These are phyloP conservation scores for Littorina saxatilis DNA, from an alignment of 1,140 invertebrate genomes.

Conservation along the genomic window DNA sequence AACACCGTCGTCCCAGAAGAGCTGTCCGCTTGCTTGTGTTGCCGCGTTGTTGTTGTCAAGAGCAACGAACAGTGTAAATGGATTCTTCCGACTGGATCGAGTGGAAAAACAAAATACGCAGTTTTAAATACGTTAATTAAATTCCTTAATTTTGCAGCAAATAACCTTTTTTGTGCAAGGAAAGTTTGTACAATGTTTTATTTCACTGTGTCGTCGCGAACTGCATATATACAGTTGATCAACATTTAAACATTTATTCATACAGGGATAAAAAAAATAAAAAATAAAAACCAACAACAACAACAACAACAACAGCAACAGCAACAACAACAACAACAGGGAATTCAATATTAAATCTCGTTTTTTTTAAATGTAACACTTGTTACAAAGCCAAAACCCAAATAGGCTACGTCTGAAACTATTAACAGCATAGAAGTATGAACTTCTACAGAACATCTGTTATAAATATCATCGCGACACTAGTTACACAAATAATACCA, in stretches of 20 bases:
- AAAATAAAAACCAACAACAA: no score
- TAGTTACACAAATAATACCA: neutral
- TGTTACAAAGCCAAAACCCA: neutral
- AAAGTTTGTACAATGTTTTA: no score
- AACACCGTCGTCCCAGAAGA: slow-evolving; percentile 70
- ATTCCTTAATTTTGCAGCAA: no score
- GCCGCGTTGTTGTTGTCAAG: slow-evolving; percentile 44
- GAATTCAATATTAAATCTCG: neutral
- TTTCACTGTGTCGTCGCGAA: no score
- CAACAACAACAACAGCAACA: no score
- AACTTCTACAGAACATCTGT: neutral
- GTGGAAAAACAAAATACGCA: no score
- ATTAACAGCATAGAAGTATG: neutral
- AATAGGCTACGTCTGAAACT: neutral
- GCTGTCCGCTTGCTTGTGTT: slow-evolving; percentile 52
- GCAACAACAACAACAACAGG: no score
- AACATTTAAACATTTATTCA: no score
- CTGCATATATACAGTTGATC: no score
- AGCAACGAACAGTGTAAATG: slow-evolving; percentile 57
- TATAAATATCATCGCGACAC: neutral
- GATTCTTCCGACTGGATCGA: slow-evolving; percentile 59
- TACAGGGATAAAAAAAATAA: no score
- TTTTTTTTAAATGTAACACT: neutral
- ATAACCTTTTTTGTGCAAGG: no score
- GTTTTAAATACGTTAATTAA: no score